phyloP scores from a whole-genome alignment of 2,113 vertebrate genomes.

The Pterophyllum scalare region DNA sequence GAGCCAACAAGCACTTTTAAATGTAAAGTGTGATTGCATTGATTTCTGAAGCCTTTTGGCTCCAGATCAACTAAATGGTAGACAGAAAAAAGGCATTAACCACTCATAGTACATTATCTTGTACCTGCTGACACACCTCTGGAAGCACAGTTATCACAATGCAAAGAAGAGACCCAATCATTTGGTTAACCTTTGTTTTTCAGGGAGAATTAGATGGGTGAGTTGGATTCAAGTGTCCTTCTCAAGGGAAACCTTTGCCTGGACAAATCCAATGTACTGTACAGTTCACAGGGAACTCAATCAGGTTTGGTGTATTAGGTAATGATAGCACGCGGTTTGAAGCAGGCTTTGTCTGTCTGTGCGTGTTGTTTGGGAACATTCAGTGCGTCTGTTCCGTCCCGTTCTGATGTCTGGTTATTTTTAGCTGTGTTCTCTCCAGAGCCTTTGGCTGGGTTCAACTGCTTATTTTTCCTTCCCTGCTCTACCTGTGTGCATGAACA shows the following conservation, averaged over 20 bases:
- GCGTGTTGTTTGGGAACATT: conserved; percentile 61
- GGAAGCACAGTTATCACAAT: not conserved
- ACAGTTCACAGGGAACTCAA: not conserved
- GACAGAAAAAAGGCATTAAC: not conserved
- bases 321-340: conserved; percentile 22
- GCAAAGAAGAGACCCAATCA: not conserved
- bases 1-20: no score
- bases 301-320: conserved; percentile 7
- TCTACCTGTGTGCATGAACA: conserved; percentile 52
- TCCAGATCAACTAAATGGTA: not conserved
- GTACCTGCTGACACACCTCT: not conserved
- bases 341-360: conserved; percentile 29
- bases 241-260: not conserved
- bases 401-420: conserved; percentile 75
- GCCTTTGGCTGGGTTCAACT: conserved; percentile 60
- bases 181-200: not conserved
- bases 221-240: not conserved
- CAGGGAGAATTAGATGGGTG: not conserved
- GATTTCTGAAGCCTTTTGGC: no score
- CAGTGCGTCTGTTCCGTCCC: conserved; percentile 64
- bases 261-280: not conserved
- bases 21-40: no score
- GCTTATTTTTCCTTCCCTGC: conserved; percentile 61
- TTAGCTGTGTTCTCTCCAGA: conserved; percentile 67
- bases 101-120: no score